Evolutionary conservation across 2,797 vertebrate genomes (phyloP).

Genomic region (Atherinosoma microstoma): DNA sequence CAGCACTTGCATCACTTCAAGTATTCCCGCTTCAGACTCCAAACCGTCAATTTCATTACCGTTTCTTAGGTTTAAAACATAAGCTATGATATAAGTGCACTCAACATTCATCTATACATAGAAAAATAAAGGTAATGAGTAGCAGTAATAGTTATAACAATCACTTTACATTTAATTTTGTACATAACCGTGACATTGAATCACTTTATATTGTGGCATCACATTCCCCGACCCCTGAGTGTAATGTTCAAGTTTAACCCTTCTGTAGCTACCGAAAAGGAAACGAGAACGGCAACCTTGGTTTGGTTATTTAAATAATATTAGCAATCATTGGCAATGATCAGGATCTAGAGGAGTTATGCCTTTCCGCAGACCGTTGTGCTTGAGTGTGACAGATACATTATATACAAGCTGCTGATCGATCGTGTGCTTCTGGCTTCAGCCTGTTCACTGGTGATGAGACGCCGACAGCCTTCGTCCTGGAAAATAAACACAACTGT

Average conservation of each 20-base stretch:
- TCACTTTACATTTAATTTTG: constrained; percentile 78
- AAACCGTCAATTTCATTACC: constrained; percentile 63
- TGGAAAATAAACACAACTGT: constrained; percentile 43
- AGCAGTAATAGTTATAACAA: constrained; percentile 81
- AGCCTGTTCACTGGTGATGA: constrained; percentile 32
- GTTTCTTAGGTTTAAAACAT: constrained; percentile 84
- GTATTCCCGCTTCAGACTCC: constrained; percentile 69
- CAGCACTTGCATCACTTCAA: constrained; percentile 74
- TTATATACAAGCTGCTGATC: constrained; percentile 81
- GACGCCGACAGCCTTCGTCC: constrained; percentile 59
- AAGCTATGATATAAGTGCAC: constrained; percentile 84
- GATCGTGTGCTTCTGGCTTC: constrained; percentile 54
- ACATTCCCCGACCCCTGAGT: constrained; percentile 80
- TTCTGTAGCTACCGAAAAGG: constrained; percentile 73
- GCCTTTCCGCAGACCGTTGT: constrained; percentile 74
- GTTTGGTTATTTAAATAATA: constrained; percentile 82
- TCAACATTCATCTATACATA: constrained; percentile 82
- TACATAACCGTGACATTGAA: constrained; percentile 70
- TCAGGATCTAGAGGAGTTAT: constrained; percentile 71
- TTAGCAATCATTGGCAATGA: constrained; percentile 68
- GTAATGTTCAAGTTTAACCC: constrained; percentile 85
- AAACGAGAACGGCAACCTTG: constrained; percentile 72
- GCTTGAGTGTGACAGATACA: constrained; percentile 69
- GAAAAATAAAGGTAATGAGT: constrained; percentile 83
- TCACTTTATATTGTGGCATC: constrained; percentile 67